These are phyloP conservation scores for Odocoileus virginianus DNA, from an alignment of 2,113 vertebrate genomes.

Conservation along the genomic window DNA sequence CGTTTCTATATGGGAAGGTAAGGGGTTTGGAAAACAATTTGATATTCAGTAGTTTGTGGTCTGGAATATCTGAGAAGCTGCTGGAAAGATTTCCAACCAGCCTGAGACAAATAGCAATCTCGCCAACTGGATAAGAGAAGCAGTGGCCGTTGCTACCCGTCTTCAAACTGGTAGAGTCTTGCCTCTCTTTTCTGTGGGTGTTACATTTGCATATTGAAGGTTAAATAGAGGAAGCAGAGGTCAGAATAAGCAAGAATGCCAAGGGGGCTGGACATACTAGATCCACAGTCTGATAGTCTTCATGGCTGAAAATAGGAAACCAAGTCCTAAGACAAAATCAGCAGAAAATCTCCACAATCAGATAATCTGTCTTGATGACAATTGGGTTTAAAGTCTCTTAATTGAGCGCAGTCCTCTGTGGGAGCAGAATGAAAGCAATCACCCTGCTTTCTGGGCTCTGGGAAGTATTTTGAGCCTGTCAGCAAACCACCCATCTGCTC, in stretches of 20 bases:
- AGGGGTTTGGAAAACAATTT: neutral
- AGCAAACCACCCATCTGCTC: slow-evolving; percentile 39
- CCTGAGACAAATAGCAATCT: neutral
- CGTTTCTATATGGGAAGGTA: neutral
- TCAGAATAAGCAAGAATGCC: neutral
- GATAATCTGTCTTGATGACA: slow-evolving; percentile 47
- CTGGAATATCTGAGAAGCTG: neutral
- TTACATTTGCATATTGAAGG: neutral
- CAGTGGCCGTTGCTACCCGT: neutral
- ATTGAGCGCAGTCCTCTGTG: slow-evolving; percentile 35
- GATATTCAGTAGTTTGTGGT: neutral
- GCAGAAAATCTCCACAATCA: slow-evolving; percentile 48
- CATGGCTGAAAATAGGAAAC: slow-evolving; percentile 7
- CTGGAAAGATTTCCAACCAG: neutral
- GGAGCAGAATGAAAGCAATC: neutral
- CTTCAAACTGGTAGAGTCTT: neutral
- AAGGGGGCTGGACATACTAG: neutral
- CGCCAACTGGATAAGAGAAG: neutral
- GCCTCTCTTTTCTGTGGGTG: neutral
- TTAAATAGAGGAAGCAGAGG: neutral
- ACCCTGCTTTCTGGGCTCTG: slow-evolving; percentile 10
- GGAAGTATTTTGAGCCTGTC: slow-evolving; percentile 37
- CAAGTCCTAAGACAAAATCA: slow-evolving; percentile 19
- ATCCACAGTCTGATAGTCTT: neutral
- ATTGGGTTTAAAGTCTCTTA: slow-evolving; percentile 55